Evolutionary conservation across 2,888 invertebrate genomes (phyloP).

Genomic region (Maniola hyperantus): DNA sequence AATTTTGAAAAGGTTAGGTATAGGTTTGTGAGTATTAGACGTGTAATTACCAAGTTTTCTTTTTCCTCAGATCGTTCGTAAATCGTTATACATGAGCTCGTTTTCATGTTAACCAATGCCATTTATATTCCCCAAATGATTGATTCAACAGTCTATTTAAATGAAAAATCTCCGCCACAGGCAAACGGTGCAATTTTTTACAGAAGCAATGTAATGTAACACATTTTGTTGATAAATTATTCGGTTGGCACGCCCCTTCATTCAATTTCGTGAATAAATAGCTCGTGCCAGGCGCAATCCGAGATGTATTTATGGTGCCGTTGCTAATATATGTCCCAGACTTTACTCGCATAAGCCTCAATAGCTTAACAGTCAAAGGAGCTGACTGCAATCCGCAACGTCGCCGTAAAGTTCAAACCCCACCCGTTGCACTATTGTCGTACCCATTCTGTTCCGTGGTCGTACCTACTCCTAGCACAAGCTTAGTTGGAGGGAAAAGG

Average conservation of each 20-base stretch:
- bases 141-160: conserved; percentile 42
- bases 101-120: conserved; percentile 9
- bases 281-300: conserved; percentile 44
- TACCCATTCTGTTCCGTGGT: no score
- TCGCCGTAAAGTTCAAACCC: no score
- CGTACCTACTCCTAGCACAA: no score
- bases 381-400: no score
- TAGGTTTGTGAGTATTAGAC: no score
- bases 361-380: no score
- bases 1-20: no score
- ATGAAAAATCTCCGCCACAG: conserved; percentile 39
- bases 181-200: conserved; percentile 47
- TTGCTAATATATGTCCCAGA: not conserved
- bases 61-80: not conserved
- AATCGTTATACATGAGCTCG: conserved; percentile 11
- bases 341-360: not conserved
- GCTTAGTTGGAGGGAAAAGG: no score
- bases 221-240: conserved; percentile 49
- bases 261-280: conserved; percentile 49
- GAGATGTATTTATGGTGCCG: conserved; percentile 43
- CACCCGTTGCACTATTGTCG: no score
- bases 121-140: conserved; percentile 37
- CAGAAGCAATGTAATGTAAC: conserved; percentile 46
- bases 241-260: conserved; percentile 45
- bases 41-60: not conserved